These are phyloP conservation scores for Podotricha telesiphe DNA, from an alignment of 2,888 invertebrate genomes.

Conservation along the genomic window DNA sequence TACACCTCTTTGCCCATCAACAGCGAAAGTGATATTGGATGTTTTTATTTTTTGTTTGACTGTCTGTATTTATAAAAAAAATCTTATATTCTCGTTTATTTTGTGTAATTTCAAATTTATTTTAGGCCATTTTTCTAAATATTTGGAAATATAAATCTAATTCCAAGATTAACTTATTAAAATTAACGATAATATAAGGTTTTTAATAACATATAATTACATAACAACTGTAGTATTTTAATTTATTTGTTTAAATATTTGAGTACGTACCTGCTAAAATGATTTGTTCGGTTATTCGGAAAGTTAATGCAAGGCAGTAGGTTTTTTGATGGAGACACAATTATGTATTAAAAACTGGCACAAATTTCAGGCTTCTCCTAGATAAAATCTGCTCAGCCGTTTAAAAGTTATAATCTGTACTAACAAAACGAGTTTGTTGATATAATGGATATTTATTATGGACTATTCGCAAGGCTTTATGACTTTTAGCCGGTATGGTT, in stretches of 20 bases:
- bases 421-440: slow-evolving; percentile 1
- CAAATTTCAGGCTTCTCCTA: not conserved
- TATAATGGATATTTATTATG: slow-evolving; percentile 7
- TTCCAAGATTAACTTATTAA: too few species aligned
- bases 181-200: too few species aligned
- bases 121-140: too few species aligned
- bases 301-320: too few species aligned
- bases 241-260: too few species aligned
- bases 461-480: not conserved
- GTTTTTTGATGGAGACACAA: too few species aligned
- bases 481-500: too few species aligned
- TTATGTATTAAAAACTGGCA: not conserved
- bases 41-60: not conserved
- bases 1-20: slow-evolving; percentile 36
- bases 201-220: too few species aligned
- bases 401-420: slow-evolving; percentile 12
- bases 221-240: too few species aligned
- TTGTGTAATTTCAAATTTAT: not conserved
- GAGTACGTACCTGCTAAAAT: too few species aligned
- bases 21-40: slow-evolving; percentile 5
- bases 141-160: too few species aligned
- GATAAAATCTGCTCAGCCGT: not conserved
- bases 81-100: not conserved
- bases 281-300: too few species aligned
- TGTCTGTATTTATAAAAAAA: not conserved